phyloP scores from a whole-genome alignment of 2,797 vertebrate species.

The Xenops minutus region DNA sequence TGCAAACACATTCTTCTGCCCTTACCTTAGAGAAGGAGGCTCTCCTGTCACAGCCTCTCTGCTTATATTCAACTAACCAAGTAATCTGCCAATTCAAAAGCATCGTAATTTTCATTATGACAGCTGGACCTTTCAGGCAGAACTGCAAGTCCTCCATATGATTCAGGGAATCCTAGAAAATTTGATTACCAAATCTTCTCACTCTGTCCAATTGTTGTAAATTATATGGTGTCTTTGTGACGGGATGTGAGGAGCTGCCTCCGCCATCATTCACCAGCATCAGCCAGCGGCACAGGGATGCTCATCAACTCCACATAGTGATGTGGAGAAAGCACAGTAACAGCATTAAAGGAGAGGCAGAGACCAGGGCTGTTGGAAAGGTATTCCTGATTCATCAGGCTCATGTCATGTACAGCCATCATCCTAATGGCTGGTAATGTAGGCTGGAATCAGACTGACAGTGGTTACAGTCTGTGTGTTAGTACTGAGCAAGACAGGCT shows the following conservation, averaged over 20 bases:
- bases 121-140: background rate
- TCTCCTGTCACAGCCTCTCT: background rate
- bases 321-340: background rate
- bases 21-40: background rate
- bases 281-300: background rate
- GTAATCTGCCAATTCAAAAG: background rate
- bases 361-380: background rate
- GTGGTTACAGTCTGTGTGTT: background rate
- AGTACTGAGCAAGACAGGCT: background rate
- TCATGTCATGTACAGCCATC: background rate
- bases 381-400: background rate
- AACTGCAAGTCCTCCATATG: background rate
- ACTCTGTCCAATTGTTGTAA: background rate
- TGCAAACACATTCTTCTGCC: background rate
- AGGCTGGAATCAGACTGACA: background rate
- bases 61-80: background rate
- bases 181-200: background rate
- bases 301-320: background rate
- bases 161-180: background rate
- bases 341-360: background rate
- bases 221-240: background rate
- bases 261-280: background rate
- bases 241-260: background rate
- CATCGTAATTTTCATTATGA: background rate
- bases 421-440: background rate